Conservation (phyloP, 2,888 invertebrate species). For the Lysandra bellargus region DNA sequence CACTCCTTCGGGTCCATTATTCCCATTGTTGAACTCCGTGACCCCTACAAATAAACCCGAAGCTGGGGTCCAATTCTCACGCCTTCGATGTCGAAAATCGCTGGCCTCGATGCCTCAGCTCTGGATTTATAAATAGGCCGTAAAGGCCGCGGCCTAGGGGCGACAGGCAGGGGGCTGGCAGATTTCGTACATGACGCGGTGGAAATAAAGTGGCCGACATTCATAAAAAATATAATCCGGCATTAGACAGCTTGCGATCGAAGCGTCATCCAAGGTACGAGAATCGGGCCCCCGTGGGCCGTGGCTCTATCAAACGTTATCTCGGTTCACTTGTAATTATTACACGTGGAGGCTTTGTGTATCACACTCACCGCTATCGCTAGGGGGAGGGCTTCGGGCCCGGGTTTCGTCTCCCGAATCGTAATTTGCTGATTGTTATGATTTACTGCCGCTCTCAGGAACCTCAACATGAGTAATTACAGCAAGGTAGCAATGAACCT, state of each 20-base stretch:
- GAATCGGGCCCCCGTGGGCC: neutral
- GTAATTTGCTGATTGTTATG: constrained; percentile 9
- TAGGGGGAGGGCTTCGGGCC: neutral
- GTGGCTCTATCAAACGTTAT: neutral
- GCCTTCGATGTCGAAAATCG: neutral
- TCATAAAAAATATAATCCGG: too few relatives aligned
- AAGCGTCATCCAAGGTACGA: neutral
- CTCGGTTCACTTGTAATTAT: neutral
- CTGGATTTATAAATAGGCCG: too few relatives aligned
- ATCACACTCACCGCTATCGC: neutral
- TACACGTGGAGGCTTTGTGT: constrained; percentile 6
- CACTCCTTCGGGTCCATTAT: constrained; percentile 9
- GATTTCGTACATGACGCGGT: too few relatives aligned
- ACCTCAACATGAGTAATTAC: constrained; percentile 10
- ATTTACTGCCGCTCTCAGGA: constrained; percentile 12
- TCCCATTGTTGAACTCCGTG: constrained; percentile 20
- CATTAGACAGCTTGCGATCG: too few relatives aligned
- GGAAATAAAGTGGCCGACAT: too few relatives aligned
- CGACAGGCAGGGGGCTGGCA: too few relatives aligned
- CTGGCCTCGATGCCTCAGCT: neutral
- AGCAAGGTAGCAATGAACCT: neutral
- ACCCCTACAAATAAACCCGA: constrained; percentile 14
- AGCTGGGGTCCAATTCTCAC: neutral
- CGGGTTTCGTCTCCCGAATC: neutral
- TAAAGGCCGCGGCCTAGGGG: too few relatives aligned